phyloP scores from a whole-genome alignment of 2,888 invertebrate genomes.

The Ectemnius cavifrons region DNA sequence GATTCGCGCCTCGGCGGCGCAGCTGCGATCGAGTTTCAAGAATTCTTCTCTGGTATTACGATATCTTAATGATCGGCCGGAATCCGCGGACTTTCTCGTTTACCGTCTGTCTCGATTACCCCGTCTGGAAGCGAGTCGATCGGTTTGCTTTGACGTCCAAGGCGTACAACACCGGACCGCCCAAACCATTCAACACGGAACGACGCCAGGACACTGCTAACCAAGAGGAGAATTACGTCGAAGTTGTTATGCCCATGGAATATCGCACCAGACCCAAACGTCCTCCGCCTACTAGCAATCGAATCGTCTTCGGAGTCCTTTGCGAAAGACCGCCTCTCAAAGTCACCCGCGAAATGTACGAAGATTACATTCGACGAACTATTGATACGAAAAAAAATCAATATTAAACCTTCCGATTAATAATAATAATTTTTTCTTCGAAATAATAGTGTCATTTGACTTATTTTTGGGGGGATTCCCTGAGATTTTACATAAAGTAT shows the following conservation, averaged over 20 bases:
- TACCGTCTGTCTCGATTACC: background rate
- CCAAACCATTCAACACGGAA: constrained; percentile 24
- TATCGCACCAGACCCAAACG: constrained; percentile 15
- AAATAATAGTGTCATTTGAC: no score
- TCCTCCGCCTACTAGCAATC: background rate
- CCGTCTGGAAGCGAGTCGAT: background rate
- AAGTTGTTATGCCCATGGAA: constrained; percentile 26
- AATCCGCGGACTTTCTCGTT: background rate
- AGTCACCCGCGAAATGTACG: constrained; percentile 39
- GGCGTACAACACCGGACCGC: background rate
- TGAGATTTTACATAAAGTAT: no score
- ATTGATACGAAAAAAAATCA: background rate
- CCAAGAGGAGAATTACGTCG: constrained; percentile 40
- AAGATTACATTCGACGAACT: constrained; percentile 23
- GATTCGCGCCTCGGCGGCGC: background rate
- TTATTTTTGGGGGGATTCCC: no score
- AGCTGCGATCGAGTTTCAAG: constrained; percentile 15
- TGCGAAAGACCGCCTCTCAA: constrained; percentile 50
- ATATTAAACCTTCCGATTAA: no score
- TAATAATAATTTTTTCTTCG: no score
- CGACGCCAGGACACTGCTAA: constrained; percentile 32
- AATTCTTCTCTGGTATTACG: constrained; percentile 26
- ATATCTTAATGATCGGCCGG: background rate
- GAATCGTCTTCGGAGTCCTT: constrained; percentile 43
- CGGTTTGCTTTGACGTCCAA: background rate